These are phyloP conservation scores for Aix galericulata DNA, from an alignment of 2,113 vertebrate species.

Conservation along the genomic window DNA sequence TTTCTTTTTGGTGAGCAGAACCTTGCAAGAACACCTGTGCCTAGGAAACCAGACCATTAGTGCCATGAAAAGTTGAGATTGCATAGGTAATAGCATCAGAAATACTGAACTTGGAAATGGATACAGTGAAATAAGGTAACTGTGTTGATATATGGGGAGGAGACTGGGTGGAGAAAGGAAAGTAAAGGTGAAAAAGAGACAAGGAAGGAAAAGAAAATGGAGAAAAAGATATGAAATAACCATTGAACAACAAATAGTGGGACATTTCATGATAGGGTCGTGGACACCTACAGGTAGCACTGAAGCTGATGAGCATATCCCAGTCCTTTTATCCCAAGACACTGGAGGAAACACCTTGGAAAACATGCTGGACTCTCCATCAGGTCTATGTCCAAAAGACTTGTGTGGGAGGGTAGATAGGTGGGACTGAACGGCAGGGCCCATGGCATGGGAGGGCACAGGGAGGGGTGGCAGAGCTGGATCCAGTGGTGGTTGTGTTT, in stretches of 20 bases:
- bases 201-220: neutral
- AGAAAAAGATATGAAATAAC: neutral
- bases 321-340: rapidly evolving
- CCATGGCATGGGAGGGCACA: rapidly evolving
- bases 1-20: neutral
- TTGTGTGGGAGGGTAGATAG: neutral
- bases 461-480: neutral
- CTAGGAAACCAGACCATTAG: neutral
- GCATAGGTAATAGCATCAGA: neutral
- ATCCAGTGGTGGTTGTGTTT: neutral
- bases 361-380: neutral
- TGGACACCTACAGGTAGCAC: neutral
- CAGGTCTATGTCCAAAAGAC: neutral
- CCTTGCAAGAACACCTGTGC: neutral
- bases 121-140: neutral
- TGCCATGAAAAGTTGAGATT: neutral
- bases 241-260: neutral
- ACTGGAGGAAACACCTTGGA: neutral
- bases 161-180: neutral
- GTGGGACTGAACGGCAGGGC: neutral
- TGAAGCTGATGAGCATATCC: neutral
- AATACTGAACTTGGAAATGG: neutral
- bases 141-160: neutral
- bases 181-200: neutral
- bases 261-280: neutral